Conservation (phyloP, 2,888 invertebrate genomes). For the Pterostichus niger region DNA sequence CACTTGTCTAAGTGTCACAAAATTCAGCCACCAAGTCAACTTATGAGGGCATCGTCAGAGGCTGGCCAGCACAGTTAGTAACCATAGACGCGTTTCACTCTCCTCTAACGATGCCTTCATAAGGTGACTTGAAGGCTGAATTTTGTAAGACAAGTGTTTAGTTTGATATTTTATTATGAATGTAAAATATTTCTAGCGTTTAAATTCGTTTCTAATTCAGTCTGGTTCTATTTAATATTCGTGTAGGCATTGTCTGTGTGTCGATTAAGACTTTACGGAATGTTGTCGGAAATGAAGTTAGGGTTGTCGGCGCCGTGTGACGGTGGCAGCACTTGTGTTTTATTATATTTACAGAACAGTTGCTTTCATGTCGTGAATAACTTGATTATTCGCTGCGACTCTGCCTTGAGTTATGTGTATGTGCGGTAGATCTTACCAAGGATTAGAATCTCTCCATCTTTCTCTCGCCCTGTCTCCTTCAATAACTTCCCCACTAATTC, state of each 20-base stretch:
- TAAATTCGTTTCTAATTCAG: no score
- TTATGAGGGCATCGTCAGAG: no score
- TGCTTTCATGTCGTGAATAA: conserved; percentile 44
- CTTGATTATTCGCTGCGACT: conserved; percentile 37
- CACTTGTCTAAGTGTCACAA: no score
- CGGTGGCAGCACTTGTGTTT: conserved; percentile 35
- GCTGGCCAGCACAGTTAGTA: no score
- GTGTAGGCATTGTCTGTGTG: background rate
- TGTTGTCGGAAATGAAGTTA: conserved; percentile 23
- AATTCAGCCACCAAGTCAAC: no score
- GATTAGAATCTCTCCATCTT: background rate
- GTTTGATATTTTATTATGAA: no score
- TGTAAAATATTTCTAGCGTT: no score
- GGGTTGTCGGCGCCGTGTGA: conserved; percentile 10
- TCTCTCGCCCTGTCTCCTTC: background rate
- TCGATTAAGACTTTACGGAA: conserved; percentile 1
- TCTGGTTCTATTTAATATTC: background rate
- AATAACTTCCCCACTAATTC: no score
- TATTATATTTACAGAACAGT: conserved; percentile 54
- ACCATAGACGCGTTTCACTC: no score
- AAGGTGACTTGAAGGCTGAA: no score
- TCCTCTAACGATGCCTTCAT: no score
- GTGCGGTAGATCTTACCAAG: conserved; percentile 29
- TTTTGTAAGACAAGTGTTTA: no score
- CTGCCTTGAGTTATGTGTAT: conserved; percentile 16